Conservation (phyloP, 1,140 invertebrate species). For the Ectropis grisescens region DNA sequence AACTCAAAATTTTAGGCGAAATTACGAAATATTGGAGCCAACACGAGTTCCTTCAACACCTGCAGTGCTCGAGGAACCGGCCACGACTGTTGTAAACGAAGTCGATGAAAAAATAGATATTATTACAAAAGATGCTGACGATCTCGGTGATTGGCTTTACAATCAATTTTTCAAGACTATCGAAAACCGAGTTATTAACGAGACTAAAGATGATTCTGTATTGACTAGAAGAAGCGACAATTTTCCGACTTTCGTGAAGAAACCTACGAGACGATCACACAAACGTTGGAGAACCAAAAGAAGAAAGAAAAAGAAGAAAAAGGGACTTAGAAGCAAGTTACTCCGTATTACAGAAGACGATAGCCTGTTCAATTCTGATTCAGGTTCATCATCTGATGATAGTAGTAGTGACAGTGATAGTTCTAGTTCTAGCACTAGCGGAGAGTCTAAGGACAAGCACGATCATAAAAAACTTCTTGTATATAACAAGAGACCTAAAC, state of each 20-base stretch:
- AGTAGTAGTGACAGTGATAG: slow-evolving; percentile 10
- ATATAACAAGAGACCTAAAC: slow-evolving; percentile 42
- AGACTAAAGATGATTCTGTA: slow-evolving; percentile 22
- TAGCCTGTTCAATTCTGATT: slow-evolving; percentile 40
- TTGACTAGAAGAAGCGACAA: slow-evolving; percentile 28
- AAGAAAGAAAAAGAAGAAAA: slow-evolving; percentile 20
- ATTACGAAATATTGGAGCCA: slow-evolving; percentile 20
- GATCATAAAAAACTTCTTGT: slow-evolving; percentile 47
- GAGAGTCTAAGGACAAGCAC: slow-evolving; percentile 21
- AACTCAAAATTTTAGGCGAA: slow-evolving; percentile 24
- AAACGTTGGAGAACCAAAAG: slow-evolving; percentile 18
- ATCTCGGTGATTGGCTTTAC: slow-evolving; percentile 55
- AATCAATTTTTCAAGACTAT: slow-evolving; percentile 59
- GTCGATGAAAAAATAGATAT: slow-evolving; percentile 26
- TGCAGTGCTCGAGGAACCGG: background rate
- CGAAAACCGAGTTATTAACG: slow-evolving; percentile 49
- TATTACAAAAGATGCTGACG: slow-evolving; percentile 36
- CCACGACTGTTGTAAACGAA: slow-evolving; percentile 8
- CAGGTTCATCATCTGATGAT: slow-evolving; percentile 15
- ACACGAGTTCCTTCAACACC: slow-evolving; percentile 3
- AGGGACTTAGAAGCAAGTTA: slow-evolving; percentile 30
- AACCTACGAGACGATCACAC: slow-evolving; percentile 17
- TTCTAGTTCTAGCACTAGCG: slow-evolving; percentile 1
- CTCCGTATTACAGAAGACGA: slow-evolving; percentile 44
- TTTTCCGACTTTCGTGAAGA: slow-evolving; percentile 3